Evolutionary conservation across 2,797 vertebrate species (phyloP), one percentile per base, ranked within the genome.

Genomic region (Rhincodon typus): DNA sequence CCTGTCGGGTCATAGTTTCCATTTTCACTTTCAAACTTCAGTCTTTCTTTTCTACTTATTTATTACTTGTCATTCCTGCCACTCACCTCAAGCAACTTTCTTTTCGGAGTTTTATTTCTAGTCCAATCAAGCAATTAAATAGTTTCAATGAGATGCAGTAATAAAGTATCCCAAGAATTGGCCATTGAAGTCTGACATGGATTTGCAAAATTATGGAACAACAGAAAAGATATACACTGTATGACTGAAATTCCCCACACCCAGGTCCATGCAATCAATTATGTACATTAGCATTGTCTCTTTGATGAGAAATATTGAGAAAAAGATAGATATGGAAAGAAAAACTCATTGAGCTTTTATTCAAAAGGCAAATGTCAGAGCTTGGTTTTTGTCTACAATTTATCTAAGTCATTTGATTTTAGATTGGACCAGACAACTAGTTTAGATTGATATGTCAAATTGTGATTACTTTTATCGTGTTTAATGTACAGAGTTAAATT

Each of bases 1-100:
- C 72, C 72, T 93, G 96, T 96, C 96, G 96, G 94, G 42, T 77
- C 70, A 77, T 95, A 34, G 21, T 53, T 77, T 27, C 69, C 94
- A 53, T 77, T 95, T 94, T 94, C 94, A 94, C 50, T 94, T 95
- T 77, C 46, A 95, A 95, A 95, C 70, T 77, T 94, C 91, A 70
- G 15, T 67, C 25, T 70, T 38, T 69, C 25, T 94, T 94, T 30
- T 27, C 38, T 23, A 12, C 67, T 70, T 30, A 70, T 94, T 70
- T 50, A 46, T 42, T 69, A 10, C 42, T 50, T 50, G 57, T 50
- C 38, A 70, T 72, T 94, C 93, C 66, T 69, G 66, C 42, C 27
- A 42, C 67, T 72, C 66, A 42, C 42, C 62, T 30, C 94, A 77
- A 50, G 94, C 46, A 74, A 77, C 70, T 72, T 50, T 74, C 21